Base-by-base conservation (phyloP, 2,797 vertebrate genomes). In the Sebastes umbrosus region DNA sequence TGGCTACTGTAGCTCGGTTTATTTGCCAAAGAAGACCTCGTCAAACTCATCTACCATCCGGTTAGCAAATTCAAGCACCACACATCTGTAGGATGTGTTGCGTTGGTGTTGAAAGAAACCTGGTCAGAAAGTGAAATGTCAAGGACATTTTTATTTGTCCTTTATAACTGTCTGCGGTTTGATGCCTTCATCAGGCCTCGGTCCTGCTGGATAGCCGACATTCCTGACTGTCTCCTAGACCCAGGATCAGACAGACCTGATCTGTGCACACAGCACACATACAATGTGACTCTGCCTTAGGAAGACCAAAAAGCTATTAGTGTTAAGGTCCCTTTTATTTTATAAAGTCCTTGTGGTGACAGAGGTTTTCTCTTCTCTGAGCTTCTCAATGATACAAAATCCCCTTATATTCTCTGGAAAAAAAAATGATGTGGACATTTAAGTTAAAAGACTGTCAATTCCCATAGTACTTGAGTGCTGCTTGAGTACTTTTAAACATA, bases 111-210 rank as follows among this genome's bases (percentile, higher is more conserved):
- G 55, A 75, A 43, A 77, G 66, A 58, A 63, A 54, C 55, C 24
- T 58, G 62, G 60, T 52, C 32, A 24, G 60, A 86, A 50, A 62
- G 31, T 68, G 32, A 52, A 72, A 79, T 22, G 63, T 79, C 25
- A 65, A 25, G 58, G 74, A 79, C 75, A 88, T 85, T 87, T 85
- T 87, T 81, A 88, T 84, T 82, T 69, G 75, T 84, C 69, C 65
- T 77, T 20, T 81, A 29, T 82, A 83, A 78, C 63, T 34, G 67
- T 69, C 73, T 79, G 68, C 50, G 66, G 71, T 22, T 24, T 64
- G 75, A 86, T 77, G 77, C 32, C 58, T 89, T 79, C 73, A 73
- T 84, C 59, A 58, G 70, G 11, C 52, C 55, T 69, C 55, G 13
- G 55, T 69, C 64, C 82, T 74, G 66, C 50, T 10, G 60, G 52